phyloP scores from a whole-genome alignment of 2,113 vertebrate genomes.

The Acanthochromis polyacanthus region DNA sequence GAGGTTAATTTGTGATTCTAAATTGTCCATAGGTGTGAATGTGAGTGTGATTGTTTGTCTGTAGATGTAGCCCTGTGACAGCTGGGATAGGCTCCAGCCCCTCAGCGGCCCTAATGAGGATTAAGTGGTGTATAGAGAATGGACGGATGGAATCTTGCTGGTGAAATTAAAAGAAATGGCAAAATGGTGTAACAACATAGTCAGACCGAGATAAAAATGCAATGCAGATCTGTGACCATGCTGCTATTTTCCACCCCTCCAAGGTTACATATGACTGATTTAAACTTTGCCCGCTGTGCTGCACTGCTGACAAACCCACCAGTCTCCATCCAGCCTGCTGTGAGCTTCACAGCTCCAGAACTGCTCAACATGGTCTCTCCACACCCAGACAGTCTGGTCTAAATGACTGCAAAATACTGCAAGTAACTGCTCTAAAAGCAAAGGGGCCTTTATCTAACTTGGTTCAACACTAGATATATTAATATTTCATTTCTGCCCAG shows the following conservation, averaged over 20 bases:
- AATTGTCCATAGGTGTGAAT: too few species aligned
- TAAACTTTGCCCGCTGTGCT: conserved; percentile 32
- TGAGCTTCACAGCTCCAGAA: conserved; percentile 30
- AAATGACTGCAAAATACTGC: neutral
- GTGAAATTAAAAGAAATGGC: neutral
- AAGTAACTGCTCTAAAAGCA: neutral
- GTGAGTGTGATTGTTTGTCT: too few species aligned
- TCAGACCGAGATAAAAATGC: neutral
- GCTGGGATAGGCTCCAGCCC: too few species aligned
- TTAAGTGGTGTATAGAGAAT: too few species aligned
- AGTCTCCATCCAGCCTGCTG: conserved; percentile 23
- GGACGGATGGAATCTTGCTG: neutral
- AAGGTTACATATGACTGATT: conserved; percentile 37
- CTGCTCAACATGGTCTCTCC: conserved; percentile 16
- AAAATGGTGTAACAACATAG: neutral
- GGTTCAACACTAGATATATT: too few species aligned
- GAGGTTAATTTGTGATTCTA: too few species aligned
- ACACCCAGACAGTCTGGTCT: neutral
- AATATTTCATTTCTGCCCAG: neutral
- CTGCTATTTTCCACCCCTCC: conserved; percentile 33
- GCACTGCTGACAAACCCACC: conserved; percentile 1
- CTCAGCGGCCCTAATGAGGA: too few species aligned
- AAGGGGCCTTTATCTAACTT: neutral
- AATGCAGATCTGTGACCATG: conserved; percentile 33
- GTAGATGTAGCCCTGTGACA: too few species aligned